Evolutionary conservation across 2,888 invertebrate species (phyloP).

Genomic region (Thera obeliscata): DNA sequence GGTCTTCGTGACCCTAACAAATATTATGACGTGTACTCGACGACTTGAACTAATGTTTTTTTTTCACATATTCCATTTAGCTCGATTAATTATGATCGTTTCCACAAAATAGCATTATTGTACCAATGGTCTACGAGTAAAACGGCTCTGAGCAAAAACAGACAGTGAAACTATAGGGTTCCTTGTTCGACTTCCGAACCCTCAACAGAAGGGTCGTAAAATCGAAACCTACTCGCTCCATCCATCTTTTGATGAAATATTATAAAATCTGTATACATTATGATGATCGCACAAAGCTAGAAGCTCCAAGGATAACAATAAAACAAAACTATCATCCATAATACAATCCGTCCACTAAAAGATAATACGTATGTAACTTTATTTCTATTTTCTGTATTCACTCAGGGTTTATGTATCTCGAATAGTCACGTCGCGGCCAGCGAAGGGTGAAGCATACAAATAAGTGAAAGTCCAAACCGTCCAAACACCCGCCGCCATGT

Average conservation of each 20-base stretch:
- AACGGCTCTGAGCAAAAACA: too few relatives aligned
- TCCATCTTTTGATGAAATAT: too few relatives aligned
- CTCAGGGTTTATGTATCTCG: conserved; percentile 84
- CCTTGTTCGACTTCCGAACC: too few relatives aligned
- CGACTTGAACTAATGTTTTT: conserved; percentile 24
- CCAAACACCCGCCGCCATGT: conserved; percentile 79
- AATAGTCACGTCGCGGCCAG: conserved; percentile 82
- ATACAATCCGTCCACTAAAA: conserved; percentile 78
- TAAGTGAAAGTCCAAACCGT: conserved; percentile 82
- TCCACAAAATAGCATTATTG: too few relatives aligned
- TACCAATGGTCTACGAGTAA: too few relatives aligned
- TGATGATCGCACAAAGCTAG: conserved; percentile 10
- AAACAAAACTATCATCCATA: conserved; percentile 54
- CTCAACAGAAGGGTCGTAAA: too few relatives aligned
- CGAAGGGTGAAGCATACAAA: conserved; percentile 83
- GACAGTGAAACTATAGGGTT: too few relatives aligned
- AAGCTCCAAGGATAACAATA: conserved; percentile 50
- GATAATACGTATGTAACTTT: conserved; percentile 84
- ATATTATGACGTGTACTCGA: conserved; percentile 34
- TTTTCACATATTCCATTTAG: not conserved
- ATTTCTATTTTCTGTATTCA: conserved; percentile 85
- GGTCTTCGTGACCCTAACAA: conserved; percentile 51
- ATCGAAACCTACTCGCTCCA: too few relatives aligned
- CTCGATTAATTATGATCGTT: too few relatives aligned
- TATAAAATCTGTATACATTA: not conserved